These are phyloP conservation scores for Malachius bipustulatus DNA, from an alignment of 2,888 invertebrate species.

Conservation along the genomic window DNA sequence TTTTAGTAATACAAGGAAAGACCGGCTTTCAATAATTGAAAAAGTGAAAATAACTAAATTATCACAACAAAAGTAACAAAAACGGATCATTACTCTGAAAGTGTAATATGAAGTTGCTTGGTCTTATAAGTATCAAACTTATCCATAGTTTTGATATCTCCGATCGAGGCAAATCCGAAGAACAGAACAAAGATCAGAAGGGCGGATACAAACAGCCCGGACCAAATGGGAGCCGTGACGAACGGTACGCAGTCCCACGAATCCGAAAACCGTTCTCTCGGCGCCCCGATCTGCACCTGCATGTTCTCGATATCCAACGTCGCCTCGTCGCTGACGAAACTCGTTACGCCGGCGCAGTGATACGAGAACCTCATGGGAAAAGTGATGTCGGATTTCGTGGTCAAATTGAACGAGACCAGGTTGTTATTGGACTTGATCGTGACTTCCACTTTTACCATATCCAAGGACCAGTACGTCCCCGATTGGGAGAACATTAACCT, in stretches of 20 bases:
- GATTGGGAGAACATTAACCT: constrained; percentile 30
- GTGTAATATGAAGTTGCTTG: constrained; percentile 53
- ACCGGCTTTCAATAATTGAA: too few species aligned
- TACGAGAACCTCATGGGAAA: constrained; percentile 38
- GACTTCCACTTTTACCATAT: constrained; percentile 26
- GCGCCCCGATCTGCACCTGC: constrained; percentile 39
- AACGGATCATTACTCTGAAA: too few species aligned
- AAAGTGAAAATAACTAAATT: too few species aligned
- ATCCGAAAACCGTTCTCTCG: constrained; percentile 38
- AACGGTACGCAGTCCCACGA: constrained; percentile 63
- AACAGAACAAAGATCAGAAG: constrained; percentile 51
- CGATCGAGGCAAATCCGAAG: constrained; percentile 55
- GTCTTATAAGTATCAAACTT: constrained; percentile 74
- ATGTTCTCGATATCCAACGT: constrained; percentile 31
- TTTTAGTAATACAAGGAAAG: too few species aligned
- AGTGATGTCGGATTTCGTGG: constrained; percentile 24
- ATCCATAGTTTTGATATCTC: constrained; percentile 68
- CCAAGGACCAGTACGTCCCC: constrained; percentile 32
- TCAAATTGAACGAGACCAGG: constrained; percentile 23
- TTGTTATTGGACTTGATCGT: constrained; percentile 18
- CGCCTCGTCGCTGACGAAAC: constrained; percentile 29
- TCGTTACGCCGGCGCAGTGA: constrained; percentile 32
- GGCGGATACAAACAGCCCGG: constrained; percentile 52
- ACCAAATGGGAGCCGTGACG: constrained; percentile 63
- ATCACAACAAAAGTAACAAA: too few species aligned